A percentile compares a stretch with the other conserved stretches of the same genome.
Conservation (phyloP, 1,140 invertebrate species). For the Bombyx mori region DNA sequence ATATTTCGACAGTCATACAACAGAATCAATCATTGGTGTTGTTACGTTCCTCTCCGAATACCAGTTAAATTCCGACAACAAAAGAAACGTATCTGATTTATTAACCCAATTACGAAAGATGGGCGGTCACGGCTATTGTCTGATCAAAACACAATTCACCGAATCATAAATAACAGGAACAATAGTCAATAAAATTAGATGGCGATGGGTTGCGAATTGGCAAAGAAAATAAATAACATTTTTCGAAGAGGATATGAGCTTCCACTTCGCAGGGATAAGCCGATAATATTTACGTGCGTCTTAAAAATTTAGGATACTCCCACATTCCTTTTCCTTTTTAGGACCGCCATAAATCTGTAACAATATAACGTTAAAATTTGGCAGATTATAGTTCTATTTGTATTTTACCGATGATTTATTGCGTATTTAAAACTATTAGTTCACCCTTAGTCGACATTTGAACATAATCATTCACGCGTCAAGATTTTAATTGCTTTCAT, state of each 20-base stretch:
- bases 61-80: slow-evolving; percentile 10
- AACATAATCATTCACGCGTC: too few species aligned
- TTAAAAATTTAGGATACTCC: background rate
- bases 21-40: too few species aligned
- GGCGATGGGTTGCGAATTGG: slow-evolving; percentile 31
- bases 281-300: slow-evolving; percentile 18
- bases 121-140: slow-evolving; percentile 38
- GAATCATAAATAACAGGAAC: slow-evolving; percentile 59
- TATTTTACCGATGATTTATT: too few species aligned
- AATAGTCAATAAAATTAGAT: slow-evolving; percentile 62
- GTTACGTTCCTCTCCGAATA: too few species aligned
- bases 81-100: slow-evolving; percentile 47
- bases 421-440: too few species aligned
- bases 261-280: slow-evolving; percentile 21
- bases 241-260: slow-evolving; percentile 19
- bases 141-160: slow-evolving; percentile 49
- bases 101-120: slow-evolving; percentile 38
- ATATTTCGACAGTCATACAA: background rate
- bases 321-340: too few species aligned
- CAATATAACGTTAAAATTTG: too few species aligned
- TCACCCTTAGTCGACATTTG: too few species aligned
- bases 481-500: too few species aligned
- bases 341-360: too few species aligned
- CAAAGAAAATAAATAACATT: slow-evolving; percentile 35
- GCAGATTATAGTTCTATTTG: too few species aligned